Base-by-base conservation (phyloP, 2,888 invertebrate species). In the Pomacea canaliculata region DNA sequence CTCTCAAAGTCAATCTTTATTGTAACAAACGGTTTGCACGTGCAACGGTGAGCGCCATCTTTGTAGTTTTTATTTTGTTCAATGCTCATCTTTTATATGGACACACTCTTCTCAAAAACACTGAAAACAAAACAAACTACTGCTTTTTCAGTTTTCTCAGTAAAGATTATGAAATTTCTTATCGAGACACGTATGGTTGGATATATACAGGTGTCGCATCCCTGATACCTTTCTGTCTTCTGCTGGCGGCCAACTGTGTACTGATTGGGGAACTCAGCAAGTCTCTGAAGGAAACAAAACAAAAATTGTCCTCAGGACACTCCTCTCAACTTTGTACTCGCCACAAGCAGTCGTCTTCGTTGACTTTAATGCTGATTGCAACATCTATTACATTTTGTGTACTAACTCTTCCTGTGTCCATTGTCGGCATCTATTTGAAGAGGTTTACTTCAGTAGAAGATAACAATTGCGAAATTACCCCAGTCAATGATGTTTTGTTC, bases 81-180 rank as follows among this genome's bases (percentile, higher is more conserved):
- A 74, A 74, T 68, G 27, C 62, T 23, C 73, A 74, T 27, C 60
- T 68, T 1, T 48, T 74, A 13, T 71, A 66, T 60, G 76, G 76
- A 1, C 62, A 59, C n/a, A n/a, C n/a, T 8, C 51, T 67, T 19
- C 27, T 18, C 37, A 3, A 13, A 3, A 3, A 12, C 3, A 23
- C 56, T 13, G n/a, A 18, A 5, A 69, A 62, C 18, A 12, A 66
- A 13, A 49, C 19, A 19, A 37, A 1, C 9, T 1, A 19, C 3
- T 46, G 63, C 27, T 16, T 27, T n/a, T 71, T 59, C 23, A 16
- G 37, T 18, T 76, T 19, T 37, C 49, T 70, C 19, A 27, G 19
- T 19, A 48, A 59, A 18, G 76, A 76, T 7, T 76, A 76, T 67
- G 37, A 16, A 12, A 9, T 16, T 8, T 70, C 71, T 18, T 59